Evolutionary conservation across 2,113 vertebrate genomes (phyloP).

Genomic region (Mixornis gularis): DNA sequence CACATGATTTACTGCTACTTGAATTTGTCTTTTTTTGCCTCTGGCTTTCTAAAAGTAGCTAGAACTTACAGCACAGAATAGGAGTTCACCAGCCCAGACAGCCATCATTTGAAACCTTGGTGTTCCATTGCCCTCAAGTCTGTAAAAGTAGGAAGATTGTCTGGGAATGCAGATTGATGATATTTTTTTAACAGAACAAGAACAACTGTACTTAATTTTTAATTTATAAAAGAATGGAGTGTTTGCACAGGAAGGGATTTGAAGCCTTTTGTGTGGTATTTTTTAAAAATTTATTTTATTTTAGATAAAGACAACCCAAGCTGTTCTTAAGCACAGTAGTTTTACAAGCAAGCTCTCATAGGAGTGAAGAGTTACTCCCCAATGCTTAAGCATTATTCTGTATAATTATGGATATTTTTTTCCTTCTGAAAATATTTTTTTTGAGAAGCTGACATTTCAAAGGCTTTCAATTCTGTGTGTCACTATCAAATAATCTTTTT

Average conservation of each 20-base stretch:
- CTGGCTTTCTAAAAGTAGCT: background rate
- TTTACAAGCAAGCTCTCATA: conserved; percentile 60
- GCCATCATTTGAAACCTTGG: background rate
- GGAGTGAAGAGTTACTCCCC: conserved; percentile 57
- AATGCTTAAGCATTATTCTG: conserved; percentile 67
- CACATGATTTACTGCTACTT: background rate
- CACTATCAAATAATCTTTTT: conserved; percentile 85
- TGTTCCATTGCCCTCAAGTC: background rate
- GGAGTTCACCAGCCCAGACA: background rate
- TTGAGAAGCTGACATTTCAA: conserved; percentile 79
- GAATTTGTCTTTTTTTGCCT: background rate
- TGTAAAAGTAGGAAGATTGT: background rate
- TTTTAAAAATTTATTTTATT: background rate
- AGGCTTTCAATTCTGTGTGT: conserved; percentile 79
- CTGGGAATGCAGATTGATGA: background rate
- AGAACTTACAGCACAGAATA: background rate
- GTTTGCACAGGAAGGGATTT: conserved; percentile 60
- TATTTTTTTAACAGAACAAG: conserved; percentile 36
- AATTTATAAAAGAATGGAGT: conserved; percentile 52
- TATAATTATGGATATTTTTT: conserved; percentile 78
- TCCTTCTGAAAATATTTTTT: conserved; percentile 73
- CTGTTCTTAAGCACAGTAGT: conserved; percentile 48
- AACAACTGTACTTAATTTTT: conserved; percentile 58
- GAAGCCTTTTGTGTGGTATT: conserved; percentile 42
- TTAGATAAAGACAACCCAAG: conserved; percentile 59